A percentile compares a stretch with the other conserved stretches of the same genome.
phyloP scores from a whole-genome alignment of 2,888 invertebrate species.

The Crossocerus cetratus region DNA sequence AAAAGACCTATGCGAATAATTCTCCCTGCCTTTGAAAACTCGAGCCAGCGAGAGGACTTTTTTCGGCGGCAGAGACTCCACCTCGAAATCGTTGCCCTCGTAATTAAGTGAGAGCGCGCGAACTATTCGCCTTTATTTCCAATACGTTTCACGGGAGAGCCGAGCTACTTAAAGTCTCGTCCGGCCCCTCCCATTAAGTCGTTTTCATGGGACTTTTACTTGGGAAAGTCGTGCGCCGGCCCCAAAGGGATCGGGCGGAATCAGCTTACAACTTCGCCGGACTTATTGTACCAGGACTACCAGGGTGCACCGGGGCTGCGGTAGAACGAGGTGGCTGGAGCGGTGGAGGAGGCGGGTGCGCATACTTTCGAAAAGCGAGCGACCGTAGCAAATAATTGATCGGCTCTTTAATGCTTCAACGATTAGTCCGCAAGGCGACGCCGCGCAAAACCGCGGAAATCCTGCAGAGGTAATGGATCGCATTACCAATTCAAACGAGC shows the following conservation, averaged over 20 bases:
- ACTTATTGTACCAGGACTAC: slow-evolving; percentile 32
- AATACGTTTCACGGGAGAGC: background rate
- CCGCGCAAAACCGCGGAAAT: background rate
- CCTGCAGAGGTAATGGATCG: background rate
- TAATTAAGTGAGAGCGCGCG: too few species aligned
- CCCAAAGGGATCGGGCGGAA: slow-evolving; percentile 19
- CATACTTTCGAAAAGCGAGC: background rate
- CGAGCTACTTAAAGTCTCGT: slow-evolving; percentile 16
- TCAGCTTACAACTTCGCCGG: slow-evolving; percentile 41
- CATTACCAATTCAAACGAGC: background rate
- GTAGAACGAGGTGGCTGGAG: too few species aligned
- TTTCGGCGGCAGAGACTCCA: too few species aligned
- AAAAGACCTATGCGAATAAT: too few species aligned
- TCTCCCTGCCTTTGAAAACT: too few species aligned
- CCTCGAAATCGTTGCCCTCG: too few species aligned
- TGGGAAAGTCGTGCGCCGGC: background rate
- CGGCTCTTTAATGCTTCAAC: slow-evolving; percentile 3
- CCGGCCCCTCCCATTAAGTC: slow-evolving; percentile 38
- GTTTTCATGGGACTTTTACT: slow-evolving; percentile 21
- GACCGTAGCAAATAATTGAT: slow-evolving; percentile 35
- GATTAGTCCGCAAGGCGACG: background rate
- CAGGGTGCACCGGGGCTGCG: background rate
- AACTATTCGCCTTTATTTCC: too few species aligned
- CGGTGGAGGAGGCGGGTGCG: too few species aligned
- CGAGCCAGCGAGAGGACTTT: too few species aligned